Percentiles rank a stretch among this genome's conserved stretches.
Evolutionary conservation across 2,797 vertebrate genomes (phyloP).

Genomic region (Epinephelus coioides): DNA sequence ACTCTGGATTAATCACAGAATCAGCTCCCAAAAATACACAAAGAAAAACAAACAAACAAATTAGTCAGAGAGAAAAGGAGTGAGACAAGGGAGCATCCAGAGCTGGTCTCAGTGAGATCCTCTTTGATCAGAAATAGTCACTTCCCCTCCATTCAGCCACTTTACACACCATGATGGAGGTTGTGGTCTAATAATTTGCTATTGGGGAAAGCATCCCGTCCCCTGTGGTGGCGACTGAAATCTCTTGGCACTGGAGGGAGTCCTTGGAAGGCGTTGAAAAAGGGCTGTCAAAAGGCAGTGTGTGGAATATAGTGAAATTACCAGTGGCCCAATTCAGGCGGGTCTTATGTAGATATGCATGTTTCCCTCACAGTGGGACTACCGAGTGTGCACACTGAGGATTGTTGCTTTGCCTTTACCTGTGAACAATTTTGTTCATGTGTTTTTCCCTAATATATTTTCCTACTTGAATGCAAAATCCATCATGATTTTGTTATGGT

Average conservation of each 20-base stretch:
- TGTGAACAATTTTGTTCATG: not conserved
- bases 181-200: slow-evolving; percentile 70
- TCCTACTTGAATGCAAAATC: not conserved
- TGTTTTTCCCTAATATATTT: not conserved
- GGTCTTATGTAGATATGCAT: slow-evolving; percentile 38
- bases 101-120: slow-evolving; percentile 51
- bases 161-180: slow-evolving; percentile 64
- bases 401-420: not conserved
- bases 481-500: no score
- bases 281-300: slow-evolving; percentile 43
- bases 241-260: slow-evolving; percentile 51
- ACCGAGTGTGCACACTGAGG: not conserved
- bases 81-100: slow-evolving; percentile 36
- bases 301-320: slow-evolving; percentile 55
- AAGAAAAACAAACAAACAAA: slow-evolving; percentile 61
- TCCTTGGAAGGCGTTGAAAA: slow-evolving; percentile 58
- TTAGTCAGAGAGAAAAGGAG: slow-evolving; percentile 43
- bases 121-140: slow-evolving; percentile 65
- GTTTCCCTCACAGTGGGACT: slow-evolving; percentile 35
- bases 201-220: slow-evolving; percentile 52
- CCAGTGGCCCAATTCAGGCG: slow-evolving; percentile 45
- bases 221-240: slow-evolving; percentile 63
- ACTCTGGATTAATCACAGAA: slow-evolving; percentile 63
- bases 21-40: slow-evolving; percentile 44
- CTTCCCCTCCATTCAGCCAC: slow-evolving; percentile 51